Conservation (phyloP, 2,888 invertebrate species). For the Caenorhabditis sp. region DNA sequence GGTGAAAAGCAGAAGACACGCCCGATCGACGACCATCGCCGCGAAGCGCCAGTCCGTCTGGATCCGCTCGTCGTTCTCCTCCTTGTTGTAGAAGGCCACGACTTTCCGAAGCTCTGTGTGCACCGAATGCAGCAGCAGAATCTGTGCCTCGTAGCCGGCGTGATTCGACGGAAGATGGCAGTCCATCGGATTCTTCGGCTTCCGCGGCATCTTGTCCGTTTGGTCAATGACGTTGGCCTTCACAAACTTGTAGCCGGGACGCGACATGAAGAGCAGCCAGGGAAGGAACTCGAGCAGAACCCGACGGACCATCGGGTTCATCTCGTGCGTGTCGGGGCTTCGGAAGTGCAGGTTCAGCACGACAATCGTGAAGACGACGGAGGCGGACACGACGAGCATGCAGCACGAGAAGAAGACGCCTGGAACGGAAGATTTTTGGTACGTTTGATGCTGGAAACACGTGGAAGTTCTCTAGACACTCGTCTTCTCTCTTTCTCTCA, state of each 20-base stretch:
- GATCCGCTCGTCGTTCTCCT: constrained; percentile 67
- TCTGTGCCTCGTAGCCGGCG: constrained; percentile 71
- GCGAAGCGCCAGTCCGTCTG: constrained; percentile 74
- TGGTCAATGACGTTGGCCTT: constrained; percentile 55
- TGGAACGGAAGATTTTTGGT: constrained; percentile 14
- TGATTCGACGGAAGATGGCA: constrained; percentile 60
- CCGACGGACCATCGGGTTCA: constrained; percentile 65
- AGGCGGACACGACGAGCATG: constrained; percentile 76
- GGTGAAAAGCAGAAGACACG: constrained; percentile 71
- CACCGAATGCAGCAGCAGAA: constrained; percentile 69
- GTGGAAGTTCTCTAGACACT: no score
- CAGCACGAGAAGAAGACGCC: constrained; percentile 77
- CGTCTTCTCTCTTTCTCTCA: neutral
- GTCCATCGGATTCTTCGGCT: constrained; percentile 53
- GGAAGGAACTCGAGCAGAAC: constrained; percentile 76
- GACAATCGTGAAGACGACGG: constrained; percentile 77
- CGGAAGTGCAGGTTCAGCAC: constrained; percentile 76
- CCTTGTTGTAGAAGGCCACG: constrained; percentile 61
- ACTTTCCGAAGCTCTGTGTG: constrained; percentile 70
- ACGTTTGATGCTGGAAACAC: neutral
- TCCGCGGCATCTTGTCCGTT: constrained; percentile 48
- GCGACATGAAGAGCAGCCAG: constrained; percentile 75
- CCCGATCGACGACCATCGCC: constrained; percentile 68
- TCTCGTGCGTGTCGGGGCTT: constrained; percentile 73
- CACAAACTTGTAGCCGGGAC: constrained; percentile 71